phyloP scores from a whole-genome alignment of 2,888 invertebrate genomes.

The Oscheius sp. region DNA sequence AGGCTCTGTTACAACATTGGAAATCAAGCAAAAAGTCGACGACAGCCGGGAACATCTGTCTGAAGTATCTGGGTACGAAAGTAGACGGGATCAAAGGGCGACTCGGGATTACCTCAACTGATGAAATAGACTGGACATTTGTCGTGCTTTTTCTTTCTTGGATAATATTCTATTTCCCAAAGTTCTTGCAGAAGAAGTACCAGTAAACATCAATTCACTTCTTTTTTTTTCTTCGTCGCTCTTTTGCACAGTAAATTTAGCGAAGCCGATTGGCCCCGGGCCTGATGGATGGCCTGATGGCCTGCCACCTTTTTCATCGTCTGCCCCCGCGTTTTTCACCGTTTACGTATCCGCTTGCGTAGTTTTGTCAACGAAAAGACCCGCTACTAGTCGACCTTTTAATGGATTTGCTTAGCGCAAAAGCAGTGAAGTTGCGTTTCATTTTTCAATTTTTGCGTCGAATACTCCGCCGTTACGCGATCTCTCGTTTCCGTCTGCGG shows the following conservation, averaged over 20 bases:
- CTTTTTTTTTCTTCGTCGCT: not conserved
- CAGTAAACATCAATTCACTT: not conserved
- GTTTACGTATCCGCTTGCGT: conserved; percentile 1
- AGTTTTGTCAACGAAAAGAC: conserved; percentile 20
- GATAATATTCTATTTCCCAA: too few relatives aligned
- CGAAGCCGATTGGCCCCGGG: too few relatives aligned
- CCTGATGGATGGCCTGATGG: not conserved
- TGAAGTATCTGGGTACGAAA: not conserved
- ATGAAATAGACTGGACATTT: too few relatives aligned
- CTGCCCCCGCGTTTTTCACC: not conserved
- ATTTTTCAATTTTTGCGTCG: not conserved
- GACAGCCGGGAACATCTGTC: conserved; percentile 3
- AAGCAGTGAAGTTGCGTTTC: not conserved
- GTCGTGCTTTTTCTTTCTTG: too few relatives aligned
- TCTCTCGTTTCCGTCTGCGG: conserved; percentile 29
- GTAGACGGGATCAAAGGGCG: not conserved
- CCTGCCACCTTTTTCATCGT: not conserved
- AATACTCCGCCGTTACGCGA: not conserved
- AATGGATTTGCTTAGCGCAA: conserved; percentile 24
- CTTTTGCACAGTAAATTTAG: not conserved
- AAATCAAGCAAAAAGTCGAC: not conserved
- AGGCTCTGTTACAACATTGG: not conserved
- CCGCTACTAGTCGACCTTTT: conserved; percentile 21
- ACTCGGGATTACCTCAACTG: not conserved
- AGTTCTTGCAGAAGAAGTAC: too few relatives aligned